Conservation (phyloP, 2,113 vertebrate species). For the Apeltes quadracus region DNA sequence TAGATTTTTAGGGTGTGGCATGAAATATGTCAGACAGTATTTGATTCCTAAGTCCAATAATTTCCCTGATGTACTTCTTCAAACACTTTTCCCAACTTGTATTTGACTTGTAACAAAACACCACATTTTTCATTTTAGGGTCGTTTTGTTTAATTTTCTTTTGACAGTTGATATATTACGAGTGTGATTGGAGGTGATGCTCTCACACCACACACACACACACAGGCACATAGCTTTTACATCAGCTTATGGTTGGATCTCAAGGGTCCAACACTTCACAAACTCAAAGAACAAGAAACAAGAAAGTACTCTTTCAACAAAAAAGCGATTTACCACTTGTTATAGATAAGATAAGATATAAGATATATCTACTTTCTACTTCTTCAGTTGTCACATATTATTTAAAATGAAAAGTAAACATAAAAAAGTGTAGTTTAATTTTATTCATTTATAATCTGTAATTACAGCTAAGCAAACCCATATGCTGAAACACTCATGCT, state of each 20-base stretch:
- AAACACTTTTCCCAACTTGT: slow-evolving; percentile 17
- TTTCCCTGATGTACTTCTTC: background rate
- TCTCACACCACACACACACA: background rate
- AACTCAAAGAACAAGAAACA: too few relatives aligned
- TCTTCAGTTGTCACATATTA: background rate
- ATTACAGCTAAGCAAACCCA: slow-evolving; percentile 18
- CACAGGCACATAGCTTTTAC: background rate
- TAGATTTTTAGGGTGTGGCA: background rate
- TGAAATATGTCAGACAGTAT: slow-evolving; percentile 9
- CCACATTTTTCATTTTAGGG: slow-evolving; percentile 22
- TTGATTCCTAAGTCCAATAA: background rate
- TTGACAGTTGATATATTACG: slow-evolving; percentile 20
- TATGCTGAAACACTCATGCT: background rate
- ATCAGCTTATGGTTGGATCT: slow-evolving; percentile 22
- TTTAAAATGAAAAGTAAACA: background rate
- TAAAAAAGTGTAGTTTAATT: slow-evolving; percentile 22
- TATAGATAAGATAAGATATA: background rate
- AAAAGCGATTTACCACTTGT: too few relatives aligned
- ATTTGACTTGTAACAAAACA: slow-evolving; percentile 9
- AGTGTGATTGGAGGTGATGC: slow-evolving; percentile 11
- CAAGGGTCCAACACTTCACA: background rate
- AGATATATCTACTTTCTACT: background rate
- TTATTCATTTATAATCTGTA: background rate
- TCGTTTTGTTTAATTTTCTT: slow-evolving; percentile 28
- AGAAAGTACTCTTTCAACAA: too few relatives aligned